These are phyloP conservation scores for Pherbina coryleti DNA, from an alignment of 2,888 invertebrate species.

Conservation along the genomic window DNA sequence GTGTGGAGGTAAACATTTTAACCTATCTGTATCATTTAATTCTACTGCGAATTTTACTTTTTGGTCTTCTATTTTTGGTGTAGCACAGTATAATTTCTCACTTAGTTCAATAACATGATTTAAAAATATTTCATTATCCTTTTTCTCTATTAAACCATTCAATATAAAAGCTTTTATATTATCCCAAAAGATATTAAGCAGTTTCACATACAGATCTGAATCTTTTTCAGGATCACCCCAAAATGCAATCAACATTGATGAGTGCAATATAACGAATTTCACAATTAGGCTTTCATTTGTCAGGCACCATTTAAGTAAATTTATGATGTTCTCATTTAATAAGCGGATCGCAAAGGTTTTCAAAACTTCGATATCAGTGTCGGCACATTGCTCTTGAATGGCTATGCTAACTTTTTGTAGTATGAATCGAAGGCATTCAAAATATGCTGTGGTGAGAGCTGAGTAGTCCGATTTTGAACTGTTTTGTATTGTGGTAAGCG, in stretches of 20 bases:
- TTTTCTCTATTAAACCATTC: conserved; percentile 50
- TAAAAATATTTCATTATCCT: conserved; percentile 54
- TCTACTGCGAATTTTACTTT: conserved; percentile 72
- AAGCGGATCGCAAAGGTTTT: conserved; percentile 50
- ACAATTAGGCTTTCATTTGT: conserved; percentile 63
- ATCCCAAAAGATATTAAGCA: conserved; percentile 62
- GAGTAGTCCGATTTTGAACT: conserved; percentile 75
- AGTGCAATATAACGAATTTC: conserved; percentile 71
- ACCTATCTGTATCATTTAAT: conserved; percentile 27
- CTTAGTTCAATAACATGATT: conserved; percentile 70
- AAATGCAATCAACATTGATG: conserved; percentile 72
- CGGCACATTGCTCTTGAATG: conserved; percentile 19
- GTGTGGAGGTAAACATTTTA: neutral
- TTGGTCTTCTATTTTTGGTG: conserved; percentile 69
- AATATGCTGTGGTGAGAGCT: conserved; percentile 76
- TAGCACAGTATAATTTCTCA: conserved; percentile 59
- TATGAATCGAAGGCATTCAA: conserved; percentile 81
- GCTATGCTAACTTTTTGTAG: conserved; percentile 71
- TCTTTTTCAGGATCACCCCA: conserved; percentile 71
- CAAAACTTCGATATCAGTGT: conserved; percentile 13
- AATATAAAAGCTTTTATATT: conserved; percentile 56
- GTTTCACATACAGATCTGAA: conserved; percentile 55
- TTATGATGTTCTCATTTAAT: conserved; percentile 58
- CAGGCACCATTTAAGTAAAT: conserved; percentile 64
- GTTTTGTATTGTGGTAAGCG: conserved; percentile 65